These are phyloP conservation scores for Pantherophis guttatus DNA, from an alignment of 2,113 vertebrate species.

Conservation along the genomic window DNA sequence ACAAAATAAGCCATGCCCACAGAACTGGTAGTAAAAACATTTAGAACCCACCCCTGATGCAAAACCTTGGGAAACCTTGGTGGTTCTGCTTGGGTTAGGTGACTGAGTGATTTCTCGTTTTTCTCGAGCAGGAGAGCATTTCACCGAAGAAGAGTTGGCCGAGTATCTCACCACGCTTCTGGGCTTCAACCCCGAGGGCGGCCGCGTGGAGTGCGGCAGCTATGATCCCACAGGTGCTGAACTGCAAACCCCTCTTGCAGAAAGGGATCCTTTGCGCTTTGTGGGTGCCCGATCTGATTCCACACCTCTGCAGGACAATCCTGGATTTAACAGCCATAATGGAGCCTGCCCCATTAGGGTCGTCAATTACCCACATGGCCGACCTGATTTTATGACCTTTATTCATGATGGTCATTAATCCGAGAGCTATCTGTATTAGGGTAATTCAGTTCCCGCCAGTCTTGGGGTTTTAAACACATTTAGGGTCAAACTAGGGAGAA, in stretches of 20 bases:
- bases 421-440: not conserved
- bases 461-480: not conserved
- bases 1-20: too few species aligned
- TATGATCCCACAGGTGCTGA: slow-evolving; percentile 60
- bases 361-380: too few species aligned
- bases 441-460: not conserved
- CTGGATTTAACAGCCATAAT: too few species aligned
- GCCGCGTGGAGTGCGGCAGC: slow-evolving; percentile 48
- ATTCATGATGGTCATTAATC: too few species aligned
- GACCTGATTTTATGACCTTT: too few species aligned
- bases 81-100: not conserved
- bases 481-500: not conserved
- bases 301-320: too few species aligned
- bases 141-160: slow-evolving; percentile 84
- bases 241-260: slow-evolving; percentile 13
- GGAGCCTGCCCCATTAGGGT: too few species aligned
- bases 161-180: slow-evolving; percentile 77
- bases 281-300: not conserved
- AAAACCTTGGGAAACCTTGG: not conserved
- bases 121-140: slow-evolving; percentile 77
- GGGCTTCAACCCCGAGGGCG: slow-evolving; percentile 63
- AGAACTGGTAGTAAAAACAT: too few species aligned
- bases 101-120: not conserved
- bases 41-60: not conserved
- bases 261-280: not conserved